phyloP scores from a whole-genome alignment of 2,888 invertebrate species.

The Cepaea hortensis region DNA sequence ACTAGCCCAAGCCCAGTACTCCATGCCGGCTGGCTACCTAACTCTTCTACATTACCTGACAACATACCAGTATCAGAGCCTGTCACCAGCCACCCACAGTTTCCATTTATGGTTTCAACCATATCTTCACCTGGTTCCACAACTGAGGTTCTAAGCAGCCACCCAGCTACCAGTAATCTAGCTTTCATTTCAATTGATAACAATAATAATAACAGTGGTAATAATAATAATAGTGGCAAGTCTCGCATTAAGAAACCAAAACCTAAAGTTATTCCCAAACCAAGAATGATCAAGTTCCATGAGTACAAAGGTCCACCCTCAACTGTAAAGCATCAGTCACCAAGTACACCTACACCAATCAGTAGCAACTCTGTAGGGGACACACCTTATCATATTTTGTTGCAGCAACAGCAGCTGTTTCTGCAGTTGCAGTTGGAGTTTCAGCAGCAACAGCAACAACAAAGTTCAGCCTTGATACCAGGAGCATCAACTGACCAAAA shows the following conservation, averaged over 20 bases:
- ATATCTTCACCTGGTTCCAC: slow-evolving; percentile 13
- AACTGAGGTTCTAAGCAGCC: slow-evolving; percentile 31
- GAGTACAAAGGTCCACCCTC: slow-evolving; percentile 89
- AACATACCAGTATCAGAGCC: slow-evolving; percentile 37
- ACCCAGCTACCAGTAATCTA: slow-evolving; percentile 27
- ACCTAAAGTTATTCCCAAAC: slow-evolving; percentile 86
- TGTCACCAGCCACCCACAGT: slow-evolving; percentile 14
- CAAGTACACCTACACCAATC: slow-evolving; percentile 34
- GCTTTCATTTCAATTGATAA: slow-evolving; percentile 20
- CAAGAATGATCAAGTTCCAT: slow-evolving; percentile 95
- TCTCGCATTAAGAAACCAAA: slow-evolving; percentile 84
- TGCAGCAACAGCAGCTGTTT: slow-evolving; percentile 95
- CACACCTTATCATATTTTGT: slow-evolving; percentile 73
- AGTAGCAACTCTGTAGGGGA: slow-evolving; percentile 48
- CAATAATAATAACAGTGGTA: slow-evolving; percentile 49
- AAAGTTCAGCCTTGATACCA: slow-evolving; percentile 55
- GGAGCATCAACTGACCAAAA: not conserved
- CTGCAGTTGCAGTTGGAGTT: slow-evolving; percentile 90
- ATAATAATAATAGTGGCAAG: slow-evolving; percentile 53
- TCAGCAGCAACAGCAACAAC: slow-evolving; percentile 81
- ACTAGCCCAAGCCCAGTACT: slow-evolving; percentile 64
- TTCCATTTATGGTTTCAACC: slow-evolving; percentile 29
- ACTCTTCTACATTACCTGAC: slow-evolving; percentile 45
- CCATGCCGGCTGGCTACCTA: slow-evolving; percentile 47
- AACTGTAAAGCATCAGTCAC: slow-evolving; percentile 82